phyloP scores from a whole-genome alignment of 2,797 vertebrate species.

The Macropodus opercularis region DNA sequence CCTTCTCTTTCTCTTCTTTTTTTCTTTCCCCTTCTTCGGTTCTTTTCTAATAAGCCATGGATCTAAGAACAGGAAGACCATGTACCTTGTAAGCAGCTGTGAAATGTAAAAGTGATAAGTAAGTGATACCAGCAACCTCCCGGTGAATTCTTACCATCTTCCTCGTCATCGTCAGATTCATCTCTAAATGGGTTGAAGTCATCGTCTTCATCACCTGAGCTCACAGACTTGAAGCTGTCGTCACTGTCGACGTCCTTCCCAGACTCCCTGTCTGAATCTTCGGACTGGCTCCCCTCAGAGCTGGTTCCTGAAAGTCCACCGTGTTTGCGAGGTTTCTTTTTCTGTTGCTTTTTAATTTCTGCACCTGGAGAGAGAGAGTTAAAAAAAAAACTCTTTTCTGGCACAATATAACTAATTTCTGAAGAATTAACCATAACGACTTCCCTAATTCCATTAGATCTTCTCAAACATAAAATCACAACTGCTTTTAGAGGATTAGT shows the following conservation, averaged over 20 bases:
- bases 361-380: constrained; percentile 83
- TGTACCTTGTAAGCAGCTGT: neutral
- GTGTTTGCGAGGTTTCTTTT: constrained; percentile 90
- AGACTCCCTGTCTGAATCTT: constrained; percentile 78
- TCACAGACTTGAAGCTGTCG: constrained; percentile 93
- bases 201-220: constrained; percentile 90
- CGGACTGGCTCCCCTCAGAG: constrained; percentile 92
- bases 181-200: constrained; percentile 98
- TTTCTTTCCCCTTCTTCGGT: constrained; percentile 94
- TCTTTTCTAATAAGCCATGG: constrained; percentile 98
- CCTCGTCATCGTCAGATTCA: constrained; percentile 93
- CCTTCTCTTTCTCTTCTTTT: constrained; percentile 90
- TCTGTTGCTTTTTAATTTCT: constrained; percentile 87
- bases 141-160: constrained; percentile 87
- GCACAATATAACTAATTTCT: no score
- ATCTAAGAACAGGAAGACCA: constrained; percentile 75
- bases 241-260: constrained; percentile 84
- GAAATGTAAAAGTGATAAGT: no score
- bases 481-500: no score
- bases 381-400: no score
- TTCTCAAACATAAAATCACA: no score
- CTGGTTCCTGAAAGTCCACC: constrained; percentile 93
- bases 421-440: no score
- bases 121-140: no score
- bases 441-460: no score